Evolutionary conservation across 2,113 vertebrate species (phyloP).

Genomic region (Siniperca chuatsi): DNA sequence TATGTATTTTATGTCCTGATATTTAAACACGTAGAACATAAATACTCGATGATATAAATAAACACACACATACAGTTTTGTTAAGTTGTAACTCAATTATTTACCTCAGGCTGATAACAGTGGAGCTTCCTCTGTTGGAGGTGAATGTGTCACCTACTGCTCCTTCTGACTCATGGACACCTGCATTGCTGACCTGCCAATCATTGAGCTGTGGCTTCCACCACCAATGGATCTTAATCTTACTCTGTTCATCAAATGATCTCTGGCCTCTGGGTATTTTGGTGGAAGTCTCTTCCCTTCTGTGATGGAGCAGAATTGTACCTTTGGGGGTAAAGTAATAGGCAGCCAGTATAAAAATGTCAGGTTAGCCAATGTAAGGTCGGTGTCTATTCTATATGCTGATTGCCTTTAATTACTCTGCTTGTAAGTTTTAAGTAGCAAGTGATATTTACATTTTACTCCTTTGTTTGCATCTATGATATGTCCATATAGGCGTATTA

Average conservation of each 20-base stretch:
- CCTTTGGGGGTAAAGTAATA: neutral
- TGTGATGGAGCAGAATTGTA: constrained; percentile 11
- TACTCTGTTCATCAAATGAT: constrained; percentile 36
- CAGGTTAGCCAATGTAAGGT: neutral
- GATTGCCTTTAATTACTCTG: neutral
- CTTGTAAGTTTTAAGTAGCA: constrained; percentile 1
- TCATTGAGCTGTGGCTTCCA: constrained; percentile 21
- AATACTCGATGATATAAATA: neutral
- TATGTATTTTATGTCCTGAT: neutral
- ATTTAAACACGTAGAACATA: neutral
- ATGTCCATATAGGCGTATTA: constrained; percentile 23
- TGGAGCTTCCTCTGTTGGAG: constrained; percentile 24
- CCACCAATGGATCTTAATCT: constrained; percentile 44
- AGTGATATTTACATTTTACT: neutral
- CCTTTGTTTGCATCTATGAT: constrained; percentile 24
- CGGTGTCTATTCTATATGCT: neutral
- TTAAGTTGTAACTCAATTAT: constrained; percentile 4
- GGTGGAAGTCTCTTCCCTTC: neutral
- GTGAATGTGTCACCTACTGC: constrained; percentile 51
- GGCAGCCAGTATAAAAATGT: neutral
- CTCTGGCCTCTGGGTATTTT: constrained; percentile 31
- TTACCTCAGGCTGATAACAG: constrained; percentile 38
- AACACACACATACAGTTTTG: neutral
- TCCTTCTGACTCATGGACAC: constrained; percentile 48
- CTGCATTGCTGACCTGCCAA: constrained; percentile 50